Conservation (phyloP, 2,888 invertebrate species). For the Cerceris rybyensis region DNA sequence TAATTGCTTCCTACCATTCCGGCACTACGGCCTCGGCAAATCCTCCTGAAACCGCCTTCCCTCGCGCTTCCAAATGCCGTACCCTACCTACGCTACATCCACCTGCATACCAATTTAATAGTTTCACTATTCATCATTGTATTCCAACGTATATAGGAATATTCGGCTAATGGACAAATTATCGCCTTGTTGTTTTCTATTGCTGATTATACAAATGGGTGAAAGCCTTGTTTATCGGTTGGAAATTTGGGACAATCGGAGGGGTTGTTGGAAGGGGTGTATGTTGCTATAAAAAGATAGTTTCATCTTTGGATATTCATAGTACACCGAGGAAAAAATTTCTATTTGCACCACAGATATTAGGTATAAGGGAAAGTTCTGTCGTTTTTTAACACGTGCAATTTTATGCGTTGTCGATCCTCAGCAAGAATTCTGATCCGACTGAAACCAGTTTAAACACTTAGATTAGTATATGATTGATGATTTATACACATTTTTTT, state of each 20-base stretch:
- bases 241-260: not conserved
- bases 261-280: too few relatives aligned
- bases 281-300: too few relatives aligned
- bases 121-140: constrained; percentile 72
- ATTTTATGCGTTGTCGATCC: too few relatives aligned
- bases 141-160: constrained; percentile 60
- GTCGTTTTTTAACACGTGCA: too few relatives aligned
- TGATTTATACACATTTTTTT: too few relatives aligned
- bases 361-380: too few relatives aligned
- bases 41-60: constrained; percentile 56
- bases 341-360: too few relatives aligned
- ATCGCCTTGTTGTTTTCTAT: constrained; percentile 4
- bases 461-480: too few relatives aligned
- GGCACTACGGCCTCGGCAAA: constrained; percentile 69
- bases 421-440: too few relatives aligned
- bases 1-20: constrained; percentile 81
- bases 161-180: constrained; percentile 59
- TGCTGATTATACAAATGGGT: not conserved
- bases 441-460: too few relatives aligned
- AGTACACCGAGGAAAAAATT: too few relatives aligned
- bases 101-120: constrained; percentile 63
- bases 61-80: constrained; percentile 25
- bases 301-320: too few relatives aligned
- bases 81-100: constrained; percentile 42
- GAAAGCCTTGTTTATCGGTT: not conserved